A percentile compares a stretch with the other conserved stretches of the same genome.
phyloP scores from a whole-genome alignment of 2,888 invertebrate species.

The Lottia gigantea region DNA sequence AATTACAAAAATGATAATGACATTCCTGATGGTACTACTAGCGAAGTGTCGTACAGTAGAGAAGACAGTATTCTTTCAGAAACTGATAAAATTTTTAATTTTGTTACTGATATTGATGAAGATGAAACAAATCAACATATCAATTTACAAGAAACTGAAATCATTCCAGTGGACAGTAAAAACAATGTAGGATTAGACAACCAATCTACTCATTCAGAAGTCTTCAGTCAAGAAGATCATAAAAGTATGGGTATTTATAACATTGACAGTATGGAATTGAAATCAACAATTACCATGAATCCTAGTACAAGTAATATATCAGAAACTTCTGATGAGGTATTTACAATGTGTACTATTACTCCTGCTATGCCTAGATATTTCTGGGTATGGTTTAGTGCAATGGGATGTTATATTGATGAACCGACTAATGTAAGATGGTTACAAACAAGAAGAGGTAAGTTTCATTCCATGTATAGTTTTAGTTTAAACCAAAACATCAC shows the following conservation, averaged over 20 bases:
- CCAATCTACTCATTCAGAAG: not conserved
- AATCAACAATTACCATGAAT: not conserved
- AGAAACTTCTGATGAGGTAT: not conserved
- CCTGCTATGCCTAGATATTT: conserved; percentile 33
- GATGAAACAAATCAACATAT: conserved; percentile 19
- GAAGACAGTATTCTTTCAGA: not conserved
- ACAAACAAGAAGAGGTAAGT: conserved; percentile 17
- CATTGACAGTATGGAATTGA: not conserved
- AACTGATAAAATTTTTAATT: conserved; percentile 34
- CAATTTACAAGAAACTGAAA: not conserved
- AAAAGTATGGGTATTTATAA: not conserved
- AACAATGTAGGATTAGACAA: not conserved
- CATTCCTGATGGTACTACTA: not conserved
- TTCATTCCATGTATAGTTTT: not conserved
- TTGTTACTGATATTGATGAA: conserved; percentile 44
- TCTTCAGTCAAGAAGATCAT: not conserved
- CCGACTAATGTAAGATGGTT: conserved; percentile 38
- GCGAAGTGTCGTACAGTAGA: not conserved
- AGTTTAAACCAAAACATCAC: not conserved
- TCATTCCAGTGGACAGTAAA: not conserved
- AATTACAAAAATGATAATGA: conserved; percentile 5
- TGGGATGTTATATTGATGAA: conserved; percentile 36
- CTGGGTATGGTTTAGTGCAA: conserved; percentile 40
- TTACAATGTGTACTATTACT: conserved; percentile 22
- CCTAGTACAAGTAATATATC: not conserved